These are phyloP conservation scores for Paradoxurus hermaphroditus DNA, from an alignment of 2,113 vertebrate species.

Conservation along the genomic window DNA sequence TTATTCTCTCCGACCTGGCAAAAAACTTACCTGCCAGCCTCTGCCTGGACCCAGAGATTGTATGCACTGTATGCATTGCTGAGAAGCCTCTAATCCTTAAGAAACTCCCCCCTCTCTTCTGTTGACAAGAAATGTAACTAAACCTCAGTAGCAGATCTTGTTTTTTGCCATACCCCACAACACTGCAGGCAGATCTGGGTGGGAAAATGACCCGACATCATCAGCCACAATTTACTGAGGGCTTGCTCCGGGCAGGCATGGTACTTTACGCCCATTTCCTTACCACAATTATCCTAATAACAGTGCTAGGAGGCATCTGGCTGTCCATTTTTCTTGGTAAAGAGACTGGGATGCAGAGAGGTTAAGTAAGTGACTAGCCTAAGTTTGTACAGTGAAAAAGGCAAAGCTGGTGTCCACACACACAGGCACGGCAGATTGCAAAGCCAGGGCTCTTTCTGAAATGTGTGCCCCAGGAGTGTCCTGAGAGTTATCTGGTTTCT, in stretches of 20 bases:
- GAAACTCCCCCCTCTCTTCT: neutral
- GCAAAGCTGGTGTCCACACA: neutral
- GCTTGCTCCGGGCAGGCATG: neutral
- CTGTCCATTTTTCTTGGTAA: neutral
- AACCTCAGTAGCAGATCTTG: neutral
- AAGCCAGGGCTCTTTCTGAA: neutral
- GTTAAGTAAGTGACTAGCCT: neutral
- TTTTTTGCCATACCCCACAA: neutral
- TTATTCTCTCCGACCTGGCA: constrained; percentile 41
- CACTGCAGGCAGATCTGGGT: neutral
- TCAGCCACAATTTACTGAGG: neutral
- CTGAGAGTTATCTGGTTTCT: neutral
- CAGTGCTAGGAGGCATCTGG: neutral
- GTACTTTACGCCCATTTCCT: neutral
- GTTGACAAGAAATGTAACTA: constrained; percentile 40
- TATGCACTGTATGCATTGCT: constrained; percentile 26
- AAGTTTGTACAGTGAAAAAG: neutral
- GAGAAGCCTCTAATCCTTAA: neutral
- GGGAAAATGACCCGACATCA: neutral
- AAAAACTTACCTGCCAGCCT: neutral
- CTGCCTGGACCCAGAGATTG: neutral
- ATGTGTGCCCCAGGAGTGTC: neutral
- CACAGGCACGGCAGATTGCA: neutral
- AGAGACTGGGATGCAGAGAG: neutral
- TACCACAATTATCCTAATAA: neutral